Conservation (phyloP, 2,888 invertebrate genomes). For the Oeneis ivallda region DNA sequence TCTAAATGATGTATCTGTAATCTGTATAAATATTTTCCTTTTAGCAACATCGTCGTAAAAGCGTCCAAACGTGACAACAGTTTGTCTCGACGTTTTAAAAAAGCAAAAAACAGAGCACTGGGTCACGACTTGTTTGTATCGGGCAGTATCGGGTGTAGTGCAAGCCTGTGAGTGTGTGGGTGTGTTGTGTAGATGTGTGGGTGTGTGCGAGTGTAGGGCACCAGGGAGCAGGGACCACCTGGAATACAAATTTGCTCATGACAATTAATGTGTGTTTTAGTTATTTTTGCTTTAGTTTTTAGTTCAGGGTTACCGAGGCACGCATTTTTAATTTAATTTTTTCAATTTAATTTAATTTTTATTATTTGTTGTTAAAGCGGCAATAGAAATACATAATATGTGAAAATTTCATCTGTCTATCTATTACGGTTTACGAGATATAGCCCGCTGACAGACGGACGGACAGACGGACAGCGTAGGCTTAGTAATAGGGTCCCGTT, state of each 20-base stretch:
- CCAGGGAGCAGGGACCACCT: conserved; percentile 12
- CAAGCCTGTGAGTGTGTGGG: neutral
- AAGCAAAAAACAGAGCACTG: conserved; percentile 2
- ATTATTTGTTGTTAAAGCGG: too few species aligned
- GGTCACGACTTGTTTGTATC: conserved; percentile 13
- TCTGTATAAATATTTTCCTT: neutral
- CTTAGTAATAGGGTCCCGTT: too few species aligned
- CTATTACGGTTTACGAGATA: too few species aligned
- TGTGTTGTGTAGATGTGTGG: neutral
- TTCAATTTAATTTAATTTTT: too few species aligned
- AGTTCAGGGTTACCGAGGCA: neutral
- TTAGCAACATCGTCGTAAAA: neutral
- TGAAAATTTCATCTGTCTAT: too few species aligned
- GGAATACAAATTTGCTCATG: conserved; percentile 13
- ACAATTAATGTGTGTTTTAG: conserved; percentile 1
- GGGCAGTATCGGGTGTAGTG: too few species aligned
- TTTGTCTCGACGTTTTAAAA: conserved; percentile 13
- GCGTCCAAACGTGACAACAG: conserved; percentile 7
- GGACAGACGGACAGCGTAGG: too few species aligned
- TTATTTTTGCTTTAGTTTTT: neutral
- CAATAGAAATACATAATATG: too few species aligned
- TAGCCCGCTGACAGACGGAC: too few species aligned
- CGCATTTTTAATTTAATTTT: too few species aligned
- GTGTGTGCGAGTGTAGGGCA: neutral
- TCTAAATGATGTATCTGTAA: neutral